Base-by-base conservation (phyloP, 2,797 vertebrate genomes). In the Cossypha polioptera region DNA sequence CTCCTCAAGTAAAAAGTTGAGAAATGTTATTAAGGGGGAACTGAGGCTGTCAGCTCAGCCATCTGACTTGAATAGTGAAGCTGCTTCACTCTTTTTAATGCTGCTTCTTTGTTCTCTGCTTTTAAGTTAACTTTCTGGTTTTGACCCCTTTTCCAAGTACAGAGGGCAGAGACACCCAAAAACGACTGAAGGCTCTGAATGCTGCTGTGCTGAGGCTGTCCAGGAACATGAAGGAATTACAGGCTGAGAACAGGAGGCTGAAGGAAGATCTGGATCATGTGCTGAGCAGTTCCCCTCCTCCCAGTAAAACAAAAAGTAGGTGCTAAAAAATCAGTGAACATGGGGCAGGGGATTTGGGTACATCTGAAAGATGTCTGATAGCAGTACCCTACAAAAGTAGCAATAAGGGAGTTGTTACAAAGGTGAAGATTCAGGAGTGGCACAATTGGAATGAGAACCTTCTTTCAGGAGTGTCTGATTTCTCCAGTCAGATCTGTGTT, bases 191-290 rank as follows among this genome's bases (percentile, higher is more conserved):
- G 90, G 96, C 97, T 21, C 94, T 99, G 69, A 98, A 97, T 92
- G 97, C 98, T 22, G 97, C 98, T 7, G 96, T 99, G 65, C 96
- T 98, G 73, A 98, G 97, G 85, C 87, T 99, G 89, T 98, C 98
- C 21, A 98, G 98, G 90, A 98, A 97, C 13, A 87, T 99, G 84
- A 98, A 98, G 92, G 98, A 98, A 45, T 91, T 99, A 65, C 98
- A 99, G 3, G 97, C 98, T 75, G 99, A 99, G 95, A 99, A 99
- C 79, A 78, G 48, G 17, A 95, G 92, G 24, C 97, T 99, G 42
- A 98, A 98, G 94, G 98, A 98, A 72, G 98, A 99, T 78, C 96
- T 99, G 62, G 96, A 97, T 94, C 97, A 94, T 4, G 71, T 97
- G 13, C 98, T 98, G 9, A 98, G 98, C 92, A 89, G 57, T 89